Base-by-base conservation (phyloP, 2,888 invertebrate genomes). In the Bombyx huttoni region DNA sequence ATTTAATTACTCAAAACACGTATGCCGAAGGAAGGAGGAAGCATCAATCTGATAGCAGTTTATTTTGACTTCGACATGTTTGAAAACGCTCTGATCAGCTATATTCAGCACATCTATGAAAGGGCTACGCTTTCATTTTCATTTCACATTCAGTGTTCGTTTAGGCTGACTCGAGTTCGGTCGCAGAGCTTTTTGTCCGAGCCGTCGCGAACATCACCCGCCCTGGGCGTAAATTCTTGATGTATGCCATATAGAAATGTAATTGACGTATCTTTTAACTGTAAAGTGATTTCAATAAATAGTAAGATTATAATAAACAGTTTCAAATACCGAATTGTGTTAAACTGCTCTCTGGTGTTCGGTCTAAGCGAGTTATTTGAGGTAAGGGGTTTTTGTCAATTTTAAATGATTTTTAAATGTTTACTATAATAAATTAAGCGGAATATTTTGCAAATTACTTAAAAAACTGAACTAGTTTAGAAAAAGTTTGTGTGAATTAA, bases 81-180 rank as follows among this genome's bases (percentile, higher is more conserved):
- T 52, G 50, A 46, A 47, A 46, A 48, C 51, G 57, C 54, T 60
- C 54, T 56, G 56, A 48, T 52, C 57, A 51, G 53, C 52, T 51
- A 53, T 55, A 56, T 61, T 57, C 54, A 59, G 58, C 63, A 61
- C 66, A 63, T 61, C 60, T 61, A 58, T 64, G 66, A 65, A 70
- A 69, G 71, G 69, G 63, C 63, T 64, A 62, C 62, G 68, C 63
- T 70, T 66, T 68, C 63, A 61, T 58, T 65, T 62, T 55, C 61
- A 61, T 63, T 67, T 64, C 60, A 55, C 64, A 65, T 67, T 71
- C 78, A 80, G 79, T 79, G 64, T 65, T 71, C 66, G 68, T 61
- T 65, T 63, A 64, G 70, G 60, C 68, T 54, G 64, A 60, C 66
- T 54, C 59, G 62, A 56, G 66, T 56, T 60, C 74, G 68, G 74